These are phyloP conservation scores for Zosterops hypoxanthus DNA, from an alignment of 2,113 vertebrate species.

Conservation along the genomic window DNA sequence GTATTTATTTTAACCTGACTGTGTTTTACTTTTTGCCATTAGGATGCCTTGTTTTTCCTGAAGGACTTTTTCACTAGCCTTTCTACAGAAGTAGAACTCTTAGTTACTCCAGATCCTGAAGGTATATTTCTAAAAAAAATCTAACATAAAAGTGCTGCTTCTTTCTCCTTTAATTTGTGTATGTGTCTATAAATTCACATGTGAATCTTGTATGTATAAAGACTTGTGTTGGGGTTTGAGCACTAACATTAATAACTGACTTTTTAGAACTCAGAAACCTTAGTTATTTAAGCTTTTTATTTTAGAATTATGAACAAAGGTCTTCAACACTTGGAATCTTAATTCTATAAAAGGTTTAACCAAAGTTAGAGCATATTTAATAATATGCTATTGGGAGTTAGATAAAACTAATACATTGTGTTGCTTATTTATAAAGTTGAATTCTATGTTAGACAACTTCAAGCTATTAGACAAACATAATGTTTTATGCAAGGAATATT, in stretches of 20 bases:
- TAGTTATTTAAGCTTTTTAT: not conserved
- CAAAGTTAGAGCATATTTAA: not conserved
- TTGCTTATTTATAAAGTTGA: not conserved
- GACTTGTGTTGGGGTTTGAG: not conserved
- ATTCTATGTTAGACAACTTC: not conserved
- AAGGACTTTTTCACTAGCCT: conserved; percentile 97
- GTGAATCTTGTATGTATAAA: not conserved
- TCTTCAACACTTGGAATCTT: not conserved
- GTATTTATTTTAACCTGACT: not conserved
- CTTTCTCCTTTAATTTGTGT: not conserved
- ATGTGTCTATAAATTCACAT: not conserved
- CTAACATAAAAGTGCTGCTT: not conserved
- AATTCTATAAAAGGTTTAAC: not conserved
- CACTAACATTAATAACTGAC: not conserved
- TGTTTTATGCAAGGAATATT: not conserved
- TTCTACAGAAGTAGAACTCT: conserved; percentile 91
- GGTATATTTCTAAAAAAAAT: conserved; percentile 70
- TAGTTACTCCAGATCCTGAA: conserved; percentile 91
- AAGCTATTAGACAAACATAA: not conserved
- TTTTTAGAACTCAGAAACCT: not conserved
- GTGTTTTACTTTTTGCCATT: not conserved
- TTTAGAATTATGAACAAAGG: not conserved
- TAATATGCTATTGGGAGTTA: not conserved
- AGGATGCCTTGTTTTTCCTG: conserved; percentile 98
- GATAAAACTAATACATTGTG: not conserved